These are phyloP conservation scores for Hyaena hyaena DNA, from an alignment of 2,113 vertebrate genomes.

Conservation along the genomic window DNA sequence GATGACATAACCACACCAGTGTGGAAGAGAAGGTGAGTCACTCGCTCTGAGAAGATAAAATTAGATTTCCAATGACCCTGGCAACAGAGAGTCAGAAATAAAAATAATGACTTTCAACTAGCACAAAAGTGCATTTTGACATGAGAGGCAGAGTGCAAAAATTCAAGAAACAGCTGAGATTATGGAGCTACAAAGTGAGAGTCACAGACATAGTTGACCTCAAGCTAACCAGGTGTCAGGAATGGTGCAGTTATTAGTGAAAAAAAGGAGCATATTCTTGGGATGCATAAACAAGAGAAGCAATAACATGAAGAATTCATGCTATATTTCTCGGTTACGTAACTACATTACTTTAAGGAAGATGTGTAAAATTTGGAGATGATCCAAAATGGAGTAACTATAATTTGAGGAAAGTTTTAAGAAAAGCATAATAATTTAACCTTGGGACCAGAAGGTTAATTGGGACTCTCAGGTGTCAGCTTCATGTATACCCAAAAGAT, in stretches of 20 bases:
- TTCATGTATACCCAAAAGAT: not conserved
- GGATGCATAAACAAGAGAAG: not conserved
- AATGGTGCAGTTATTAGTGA: not conserved
- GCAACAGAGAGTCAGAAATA: constrained; percentile 28
- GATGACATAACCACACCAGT: not conserved
- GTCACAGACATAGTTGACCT: not conserved
- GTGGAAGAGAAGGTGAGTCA: not conserved
- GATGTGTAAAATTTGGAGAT: not conserved
- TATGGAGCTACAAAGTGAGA: not conserved
- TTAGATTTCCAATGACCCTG: constrained; percentile 59
- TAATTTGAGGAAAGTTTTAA: not conserved
- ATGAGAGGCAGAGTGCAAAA: constrained; percentile 54
- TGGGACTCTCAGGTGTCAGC: not conserved
- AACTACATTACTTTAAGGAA: constrained; percentile 8
- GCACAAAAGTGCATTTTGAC: constrained; percentile 38
- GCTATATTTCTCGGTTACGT: not conserved
- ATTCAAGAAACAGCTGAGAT: constrained; percentile 30
- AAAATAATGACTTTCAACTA: constrained; percentile 52
- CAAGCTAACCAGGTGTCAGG: constrained; percentile 20
- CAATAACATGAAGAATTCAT: not conserved
- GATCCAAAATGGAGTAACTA: not conserved
- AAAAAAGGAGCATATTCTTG: not conserved
- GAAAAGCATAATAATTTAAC: not conserved
- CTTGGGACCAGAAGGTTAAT: not conserved
- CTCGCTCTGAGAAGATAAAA: constrained; percentile 49